phyloP scores from a whole-genome alignment of 2,797 vertebrate species.

The Helicolenus hilgendorfi region DNA sequence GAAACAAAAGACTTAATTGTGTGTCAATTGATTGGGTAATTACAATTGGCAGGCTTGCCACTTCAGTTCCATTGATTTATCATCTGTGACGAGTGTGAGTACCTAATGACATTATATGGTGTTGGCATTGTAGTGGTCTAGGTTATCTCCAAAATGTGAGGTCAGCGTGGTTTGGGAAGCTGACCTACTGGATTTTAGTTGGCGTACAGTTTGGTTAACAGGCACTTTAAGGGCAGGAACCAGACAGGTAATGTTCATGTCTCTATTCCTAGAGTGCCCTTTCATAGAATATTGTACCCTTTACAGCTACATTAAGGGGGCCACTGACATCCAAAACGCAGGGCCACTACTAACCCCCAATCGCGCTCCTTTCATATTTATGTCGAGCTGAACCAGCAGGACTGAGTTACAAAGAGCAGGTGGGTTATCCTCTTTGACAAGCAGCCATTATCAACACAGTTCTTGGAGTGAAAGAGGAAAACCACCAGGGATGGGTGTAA shows the following conservation, averaged over 20 bases:
- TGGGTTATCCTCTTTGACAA: conserved; percentile 85
- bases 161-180: not conserved
- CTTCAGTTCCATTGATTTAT: conserved; percentile 76
- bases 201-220: not conserved
- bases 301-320: conserved; percentile 35
- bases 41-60: conserved; percentile 83
- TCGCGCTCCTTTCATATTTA: conserved; percentile 62
- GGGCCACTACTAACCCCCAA: conserved; percentile 46
- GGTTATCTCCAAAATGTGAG: conserved; percentile 10
- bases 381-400: conserved; percentile 72
- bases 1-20: conserved; percentile 87
- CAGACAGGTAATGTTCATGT: not conserved
- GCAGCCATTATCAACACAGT: conserved; percentile 85
- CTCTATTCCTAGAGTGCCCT: conserved; percentile 10
- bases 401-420: conserved; percentile 73
- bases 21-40: conserved; percentile 84
- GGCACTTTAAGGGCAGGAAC: not conserved
- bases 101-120: conserved; percentile 67
- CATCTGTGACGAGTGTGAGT: conserved; percentile 60
- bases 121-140: not conserved
- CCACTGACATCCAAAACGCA: conserved; percentile 44
- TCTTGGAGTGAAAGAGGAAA: conserved; percentile 76
- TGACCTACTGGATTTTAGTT: not conserved
- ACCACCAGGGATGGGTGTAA: conserved; percentile 86
- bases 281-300: conserved; percentile 13